A percentile compares a stretch with the other conserved stretches of the same genome.
Conservation (phyloP, 2,113 vertebrate species). For the Prinia subflava region DNA sequence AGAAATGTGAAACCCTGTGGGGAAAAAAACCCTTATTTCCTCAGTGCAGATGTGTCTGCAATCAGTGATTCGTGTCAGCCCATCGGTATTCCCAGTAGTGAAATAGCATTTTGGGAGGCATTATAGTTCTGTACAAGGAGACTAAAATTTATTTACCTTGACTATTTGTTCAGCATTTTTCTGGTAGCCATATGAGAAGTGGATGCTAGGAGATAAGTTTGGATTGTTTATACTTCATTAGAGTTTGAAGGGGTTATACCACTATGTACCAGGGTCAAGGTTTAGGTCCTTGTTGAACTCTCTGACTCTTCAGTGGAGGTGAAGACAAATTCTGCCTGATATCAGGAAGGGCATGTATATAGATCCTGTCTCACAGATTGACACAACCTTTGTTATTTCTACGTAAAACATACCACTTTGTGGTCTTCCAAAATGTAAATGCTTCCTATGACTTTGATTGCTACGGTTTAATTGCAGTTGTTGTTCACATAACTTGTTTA, state of each 20-base stretch:
- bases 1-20: not conserved
- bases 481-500: conserved; percentile 57
- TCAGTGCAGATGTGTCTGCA: not conserved
- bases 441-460: conserved; percentile 43
- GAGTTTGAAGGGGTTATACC: not conserved
- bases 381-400: not conserved
- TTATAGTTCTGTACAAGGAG: not conserved
- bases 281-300: not conserved
- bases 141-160: not conserved
- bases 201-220: not conserved
- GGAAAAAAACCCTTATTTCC: not conserved
- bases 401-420: not conserved
- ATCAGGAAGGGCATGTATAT: not conserved
- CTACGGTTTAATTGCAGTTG: conserved; percentile 53
- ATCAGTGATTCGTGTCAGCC: not conserved
- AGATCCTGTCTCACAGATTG: not conserved
- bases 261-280: not conserved
- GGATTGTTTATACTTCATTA: not conserved
- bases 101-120: not conserved
- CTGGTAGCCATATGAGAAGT: not conserved
- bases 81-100: not conserved
- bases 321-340: not conserved
- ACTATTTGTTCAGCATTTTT: not conserved
- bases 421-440: conserved; percentile 35
- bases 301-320: not conserved